Percentiles rank a stretch among this genome's conserved stretches.
Conservation (phyloP, 2,888 invertebrate genomes). For the Apoda limacodes region DNA sequence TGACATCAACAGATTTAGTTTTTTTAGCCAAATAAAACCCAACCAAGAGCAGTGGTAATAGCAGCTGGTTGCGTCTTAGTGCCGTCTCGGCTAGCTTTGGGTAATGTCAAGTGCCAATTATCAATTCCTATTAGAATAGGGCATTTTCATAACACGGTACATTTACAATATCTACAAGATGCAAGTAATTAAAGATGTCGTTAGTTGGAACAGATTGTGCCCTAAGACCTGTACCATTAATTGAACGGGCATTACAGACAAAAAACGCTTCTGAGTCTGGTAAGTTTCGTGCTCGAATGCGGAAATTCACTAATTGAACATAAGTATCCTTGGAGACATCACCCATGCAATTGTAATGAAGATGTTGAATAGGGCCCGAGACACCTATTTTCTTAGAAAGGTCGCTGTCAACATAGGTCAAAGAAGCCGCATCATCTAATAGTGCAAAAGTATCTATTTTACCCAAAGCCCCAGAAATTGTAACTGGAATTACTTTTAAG, state of each 20-base stretch:
- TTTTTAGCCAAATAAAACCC: conserved; percentile 8
- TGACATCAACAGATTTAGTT: not conserved
- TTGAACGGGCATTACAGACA: not conserved
- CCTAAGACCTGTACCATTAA: not conserved
- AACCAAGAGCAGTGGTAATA: conserved; percentile 5
- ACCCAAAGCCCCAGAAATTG: conserved; percentile 3
- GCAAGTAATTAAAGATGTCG: conserved; percentile 1
- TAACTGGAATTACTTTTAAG: conserved; percentile 4
- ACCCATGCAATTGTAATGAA: conserved; percentile 3
- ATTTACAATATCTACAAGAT: conserved; percentile 3
- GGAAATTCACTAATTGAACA: not conserved
- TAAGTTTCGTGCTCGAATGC: not conserved
- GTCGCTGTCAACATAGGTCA: conserved; percentile 2
- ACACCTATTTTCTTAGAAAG: conserved; percentile 3
- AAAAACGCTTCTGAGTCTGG: not conserved
- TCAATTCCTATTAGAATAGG: conserved; percentile 9
- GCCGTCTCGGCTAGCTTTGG: conserved; percentile 1
- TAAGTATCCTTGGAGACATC: not conserved
- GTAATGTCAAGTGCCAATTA: conserved; percentile 7
- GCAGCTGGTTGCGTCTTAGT: conserved; percentile 3
- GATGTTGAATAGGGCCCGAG: conserved; percentile 6
- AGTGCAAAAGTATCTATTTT: conserved; percentile 4
- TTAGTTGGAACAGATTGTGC: conserved; percentile 1
- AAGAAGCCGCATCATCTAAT: conserved; percentile 7
- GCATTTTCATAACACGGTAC: conserved; percentile 1